These are phyloP conservation scores for Drosophila parvula DNA, from an alignment of 1,140 invertebrate genomes.

Conservation along the genomic window DNA sequence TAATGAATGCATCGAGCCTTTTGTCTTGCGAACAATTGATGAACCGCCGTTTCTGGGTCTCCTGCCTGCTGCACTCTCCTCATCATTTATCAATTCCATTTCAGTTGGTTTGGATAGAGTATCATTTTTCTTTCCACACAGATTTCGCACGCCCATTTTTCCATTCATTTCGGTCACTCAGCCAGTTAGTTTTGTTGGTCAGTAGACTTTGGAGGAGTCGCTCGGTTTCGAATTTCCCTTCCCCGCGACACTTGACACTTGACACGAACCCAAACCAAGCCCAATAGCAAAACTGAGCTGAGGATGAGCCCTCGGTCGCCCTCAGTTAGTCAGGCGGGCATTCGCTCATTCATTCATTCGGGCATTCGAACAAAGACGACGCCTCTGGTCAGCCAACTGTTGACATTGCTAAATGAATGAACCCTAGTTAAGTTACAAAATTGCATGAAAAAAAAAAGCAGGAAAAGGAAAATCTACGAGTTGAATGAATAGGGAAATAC, in stretches of 20 bases:
- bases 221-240: constrained; percentile 68
- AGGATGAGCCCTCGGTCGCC: constrained; percentile 19
- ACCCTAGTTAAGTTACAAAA: constrained; percentile 77
- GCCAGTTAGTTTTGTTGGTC: constrained; percentile 37
- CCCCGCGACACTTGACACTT: constrained; percentile 62
- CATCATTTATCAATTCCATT: constrained; percentile 77
- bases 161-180: constrained; percentile 39
- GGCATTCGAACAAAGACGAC: constrained; percentile 64
- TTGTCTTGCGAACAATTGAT: constrained; percentile 43
- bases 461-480: constrained; percentile 30
- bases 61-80: constrained; percentile 36
- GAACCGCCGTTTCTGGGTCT: constrained; percentile 17
- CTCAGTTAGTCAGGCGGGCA: constrained; percentile 41
- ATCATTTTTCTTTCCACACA: constrained; percentile 74
- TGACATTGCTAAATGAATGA: constrained; percentile 83
- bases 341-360: constrained; percentile 44
- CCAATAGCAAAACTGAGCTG: not conserved
- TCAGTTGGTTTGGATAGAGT: constrained; percentile 40
- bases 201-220: constrained; percentile 25
- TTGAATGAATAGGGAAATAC: constrained; percentile 21
- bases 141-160: constrained; percentile 62
- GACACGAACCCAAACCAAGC: constrained; percentile 69
- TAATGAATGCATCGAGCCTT: constrained; percentile 55
- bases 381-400: constrained; percentile 79
- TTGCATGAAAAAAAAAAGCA: constrained; percentile 44